Evolutionary conservation across 2,113 vertebrate species (phyloP), one percentile per base, ranked within the genome.

Genomic region (Percopsis transmontana): DNA sequence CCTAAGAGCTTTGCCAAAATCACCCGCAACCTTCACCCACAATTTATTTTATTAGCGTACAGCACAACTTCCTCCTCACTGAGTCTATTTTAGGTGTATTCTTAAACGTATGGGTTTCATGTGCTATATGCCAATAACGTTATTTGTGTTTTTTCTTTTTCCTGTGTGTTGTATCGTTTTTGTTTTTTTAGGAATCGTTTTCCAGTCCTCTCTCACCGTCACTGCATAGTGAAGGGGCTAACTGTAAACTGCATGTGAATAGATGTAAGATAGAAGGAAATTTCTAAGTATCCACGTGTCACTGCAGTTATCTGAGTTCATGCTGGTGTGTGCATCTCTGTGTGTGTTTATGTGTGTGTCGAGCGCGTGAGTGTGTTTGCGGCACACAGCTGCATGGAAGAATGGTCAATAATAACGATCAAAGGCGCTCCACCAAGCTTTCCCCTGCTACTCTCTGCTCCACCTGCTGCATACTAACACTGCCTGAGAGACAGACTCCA

Each of bases 351-450:
- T 57, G 67, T 73, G 73, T 61, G 62, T 74, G 82, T 79, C 8
- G 27, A 6, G 2, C 51, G 24, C 16, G 20, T 52, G 48, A 5
- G 68, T 81, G 79, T 85, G 72, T 69, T 70, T 71, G 83, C 72
- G 70, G 77, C 66, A 76, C 39, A 53, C 65, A 66, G 77, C 67
- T 81, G 79, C 71, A 68, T 63, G 59, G 77, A 81, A 66, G 52
- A 60, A 14, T 62, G 68, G 81, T 91, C 87, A 91, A 90, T 90
- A 92, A 89, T 83, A 91, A 89, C 2, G 63, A 88, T 90, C 74
- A 12, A 76, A 78, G 72, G 57, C 72, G 68, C 70, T 83, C 68
- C 83, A 47, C 75, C 83, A 73, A 2, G 79, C 83, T 77, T 72
- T 77, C 79, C 74, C 64, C 66, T 64, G 56, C 69, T 76, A 62